Evolutionary conservation across 2,113 vertebrate species (phyloP).

Genomic region (Pristiophorus japonicus): DNA sequence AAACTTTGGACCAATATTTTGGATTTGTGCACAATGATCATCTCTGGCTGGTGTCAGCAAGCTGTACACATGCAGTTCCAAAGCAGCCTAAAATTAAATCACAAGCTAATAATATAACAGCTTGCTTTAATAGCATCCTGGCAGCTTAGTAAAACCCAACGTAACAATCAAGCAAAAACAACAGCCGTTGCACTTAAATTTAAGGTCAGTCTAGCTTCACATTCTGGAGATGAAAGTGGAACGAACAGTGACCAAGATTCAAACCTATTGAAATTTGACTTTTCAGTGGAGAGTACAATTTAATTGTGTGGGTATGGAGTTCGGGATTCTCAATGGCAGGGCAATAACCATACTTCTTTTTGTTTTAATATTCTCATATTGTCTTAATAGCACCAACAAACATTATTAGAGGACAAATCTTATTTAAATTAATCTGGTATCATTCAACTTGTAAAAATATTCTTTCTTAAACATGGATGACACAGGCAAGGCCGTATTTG

Average conservation of each 20-base stretch:
- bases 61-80: background rate
- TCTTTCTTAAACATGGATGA: background rate
- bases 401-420: background rate
- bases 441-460: background rate
- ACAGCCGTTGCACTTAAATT: background rate
- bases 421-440: background rate
- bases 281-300: background rate
- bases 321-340: background rate
- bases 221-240: background rate
- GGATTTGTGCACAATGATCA: background rate
- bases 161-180: background rate
- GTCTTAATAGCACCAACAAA: background rate
- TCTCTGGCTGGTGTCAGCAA: background rate
- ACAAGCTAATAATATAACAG: background rate
- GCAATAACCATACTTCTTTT: background rate
- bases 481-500: too few relatives aligned
- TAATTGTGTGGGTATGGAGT: background rate
- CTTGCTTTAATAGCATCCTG: background rate
- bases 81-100: background rate
- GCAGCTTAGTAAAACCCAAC: background rate
- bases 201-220: background rate
- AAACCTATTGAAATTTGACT: background rate
- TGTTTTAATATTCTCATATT: background rate
- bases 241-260: background rate
- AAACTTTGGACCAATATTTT: background rate